Percentiles rank a stretch among this genome's conserved stretches.
phyloP scores from a whole-genome alignment of 2,888 invertebrate species.

The Brenthis daphne region DNA sequence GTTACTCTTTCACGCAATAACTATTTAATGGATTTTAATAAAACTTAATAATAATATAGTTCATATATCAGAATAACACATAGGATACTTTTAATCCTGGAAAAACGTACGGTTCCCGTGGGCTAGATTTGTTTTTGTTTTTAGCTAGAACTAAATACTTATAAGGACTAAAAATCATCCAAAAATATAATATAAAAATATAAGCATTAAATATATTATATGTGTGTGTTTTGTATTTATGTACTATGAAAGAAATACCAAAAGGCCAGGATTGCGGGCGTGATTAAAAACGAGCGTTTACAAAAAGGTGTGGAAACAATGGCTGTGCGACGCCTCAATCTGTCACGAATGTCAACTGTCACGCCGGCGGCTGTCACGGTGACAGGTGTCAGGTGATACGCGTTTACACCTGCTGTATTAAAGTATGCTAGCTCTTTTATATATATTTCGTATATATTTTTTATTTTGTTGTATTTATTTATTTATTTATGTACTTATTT shows the following conservation, averaged over 20 bases:
- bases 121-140: too few relatives aligned
- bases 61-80: too few relatives aligned
- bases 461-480: conserved; percentile 3
- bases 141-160: too few relatives aligned
- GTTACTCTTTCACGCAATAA: too few relatives aligned
- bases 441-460: conserved; percentile 16
- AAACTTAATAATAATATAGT: too few relatives aligned
- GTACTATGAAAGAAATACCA: conserved; percentile 20
- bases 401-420: conserved; percentile 47
- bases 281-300: conserved; percentile 49
- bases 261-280: conserved; percentile 37
- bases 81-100: too few relatives aligned
- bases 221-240: neutral
- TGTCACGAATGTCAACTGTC: conserved; percentile 68
- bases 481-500: too few relatives aligned
- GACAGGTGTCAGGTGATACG: conserved; percentile 51
- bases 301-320: conserved; percentile 56
- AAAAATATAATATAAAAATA: too few relatives aligned
- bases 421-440: conserved; percentile 35
- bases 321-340: conserved; percentile 68
- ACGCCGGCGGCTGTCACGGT: conserved; percentile 55
- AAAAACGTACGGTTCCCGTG: too few relatives aligned
- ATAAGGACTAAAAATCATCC: too few relatives aligned
- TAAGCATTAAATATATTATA: neutral
- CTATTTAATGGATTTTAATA: too few relatives aligned